Base-by-base conservation (phyloP, 2,888 invertebrate genomes). In the Pyrocoelia pectoralis region DNA sequence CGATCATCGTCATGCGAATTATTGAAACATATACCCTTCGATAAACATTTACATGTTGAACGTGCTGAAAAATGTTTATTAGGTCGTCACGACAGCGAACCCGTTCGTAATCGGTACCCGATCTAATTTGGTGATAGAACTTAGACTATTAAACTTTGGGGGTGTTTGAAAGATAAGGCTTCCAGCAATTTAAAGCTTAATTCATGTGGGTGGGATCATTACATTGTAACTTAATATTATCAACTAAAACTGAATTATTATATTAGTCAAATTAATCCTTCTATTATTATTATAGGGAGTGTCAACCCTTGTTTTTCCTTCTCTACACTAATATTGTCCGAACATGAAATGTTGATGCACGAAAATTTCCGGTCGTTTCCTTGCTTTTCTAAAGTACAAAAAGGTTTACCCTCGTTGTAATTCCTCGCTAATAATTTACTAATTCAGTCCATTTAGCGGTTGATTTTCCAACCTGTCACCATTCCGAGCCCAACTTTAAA, bases 51-150 rank as follows among this genome's bases (percentile, higher is more conserved):
- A 59, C 59, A 53, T 56, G 61, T 56, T 46, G 48, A 66, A 54
- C 56, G 66, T 60, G 66, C 49, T 51, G 57, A 66, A 66, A 63
- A 63, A 61, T 55, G 38, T 29, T 61, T 61, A 61, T 51, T 61
- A 54, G 51, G 53, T 43, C 65, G 53, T 43, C 56, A 56, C 56
- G 56, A 55, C 54, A 56, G 33, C 53, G 40, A 49, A 56, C 51
- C 18, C 49, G 58, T 51, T 48, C 48, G 64, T 65, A 67, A 67
- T 67, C 65, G 59, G 46, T 46, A 58, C 53, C 61, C 61, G 65
- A 67, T 67, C 67, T 67, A 67, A 67, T 65, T 65, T 65, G 62
- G 60, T 61, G 56, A 59, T 61, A 60, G 62, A 68, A 68, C 66
- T 68, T 68, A 57, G 61, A 68, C 66, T 65, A 63, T 68, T 68